Evolutionary conservation across 37 sponge, comb jelly and placozoan species (phyloP).

Genomic region (Ephydatia muelleri): DNA sequence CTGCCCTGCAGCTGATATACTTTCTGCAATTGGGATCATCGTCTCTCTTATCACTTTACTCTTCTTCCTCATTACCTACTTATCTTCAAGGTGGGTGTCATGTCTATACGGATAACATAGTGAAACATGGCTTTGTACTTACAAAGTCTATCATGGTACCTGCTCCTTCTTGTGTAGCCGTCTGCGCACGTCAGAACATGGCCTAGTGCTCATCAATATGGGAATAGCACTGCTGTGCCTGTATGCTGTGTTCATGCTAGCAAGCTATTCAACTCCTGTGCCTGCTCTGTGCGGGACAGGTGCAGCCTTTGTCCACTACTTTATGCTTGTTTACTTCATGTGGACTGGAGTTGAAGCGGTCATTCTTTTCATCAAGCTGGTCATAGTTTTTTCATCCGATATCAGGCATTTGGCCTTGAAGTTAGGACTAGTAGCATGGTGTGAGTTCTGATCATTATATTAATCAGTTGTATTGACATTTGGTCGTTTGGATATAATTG

Average conservation of each 20-base stretch:
- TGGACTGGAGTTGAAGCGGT: constrained; percentile 34
- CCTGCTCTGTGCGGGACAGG: constrained; percentile 18
- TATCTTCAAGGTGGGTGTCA: too few species aligned
- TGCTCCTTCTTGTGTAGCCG: too few species aligned
- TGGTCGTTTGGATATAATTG: too few species aligned
- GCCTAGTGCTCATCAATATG: constrained; percentile 25
- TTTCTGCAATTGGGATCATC: too few species aligned
- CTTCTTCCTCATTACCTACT: too few species aligned
- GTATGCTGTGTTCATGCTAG: constrained; percentile 33
- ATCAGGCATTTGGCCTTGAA: constrained; percentile 8
- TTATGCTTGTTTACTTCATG: constrained; percentile 32
- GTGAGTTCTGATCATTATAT: constrained; percentile 12
- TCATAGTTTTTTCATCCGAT: background rate
- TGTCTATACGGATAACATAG: too few species aligned
- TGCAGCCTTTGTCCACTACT: too few species aligned
- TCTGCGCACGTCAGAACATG: background rate
- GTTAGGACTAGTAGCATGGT: background rate
- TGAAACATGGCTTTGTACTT: too few species aligned
- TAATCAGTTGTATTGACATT: background rate
- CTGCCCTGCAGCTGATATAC: too few species aligned
- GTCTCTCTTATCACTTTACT: too few species aligned
- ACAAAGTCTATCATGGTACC: too few species aligned
- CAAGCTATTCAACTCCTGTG: constrained; percentile 2
- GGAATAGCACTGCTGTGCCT: constrained; percentile 36
- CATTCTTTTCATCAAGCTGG: constrained; percentile 16